Evolutionary conservation across 2,797 vertebrate species (phyloP).

Genomic region (Acomys russatus): DNA sequence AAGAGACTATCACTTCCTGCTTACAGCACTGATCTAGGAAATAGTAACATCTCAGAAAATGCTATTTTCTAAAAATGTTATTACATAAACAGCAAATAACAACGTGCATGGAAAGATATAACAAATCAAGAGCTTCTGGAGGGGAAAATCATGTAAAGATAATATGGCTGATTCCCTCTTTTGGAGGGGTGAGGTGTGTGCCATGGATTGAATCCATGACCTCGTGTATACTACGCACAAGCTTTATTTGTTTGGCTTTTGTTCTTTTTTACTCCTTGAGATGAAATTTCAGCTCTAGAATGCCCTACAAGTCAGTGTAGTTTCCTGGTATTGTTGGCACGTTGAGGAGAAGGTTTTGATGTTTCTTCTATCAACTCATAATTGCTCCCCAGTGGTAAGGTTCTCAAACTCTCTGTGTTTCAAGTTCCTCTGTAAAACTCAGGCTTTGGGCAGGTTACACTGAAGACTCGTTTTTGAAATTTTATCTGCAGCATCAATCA

Average conservation of each 20-base stretch:
- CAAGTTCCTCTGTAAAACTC: conserved; percentile 46
- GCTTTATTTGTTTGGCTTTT: neutral
- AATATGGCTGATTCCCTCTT: neutral
- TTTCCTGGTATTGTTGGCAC: neutral
- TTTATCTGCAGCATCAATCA: conserved; percentile 33
- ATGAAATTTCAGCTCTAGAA: conserved; percentile 41
- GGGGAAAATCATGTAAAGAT: conserved; percentile 36
- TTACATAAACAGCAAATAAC: conserved; percentile 23
- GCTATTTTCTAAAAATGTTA: conserved; percentile 36
- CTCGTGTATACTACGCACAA: neutral
- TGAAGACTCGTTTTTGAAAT: conserved; percentile 53
- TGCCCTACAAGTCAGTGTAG: conserved; percentile 10
- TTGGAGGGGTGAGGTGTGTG: no score
- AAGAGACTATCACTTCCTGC: neutral
- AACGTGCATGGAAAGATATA: conserved; percentile 11
- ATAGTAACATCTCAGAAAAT: neutral
- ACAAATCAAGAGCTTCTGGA: conserved; percentile 38
- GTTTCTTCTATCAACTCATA: neutral
- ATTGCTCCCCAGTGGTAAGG: neutral
- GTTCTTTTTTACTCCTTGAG: neutral
- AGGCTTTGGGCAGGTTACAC: conserved; percentile 47
- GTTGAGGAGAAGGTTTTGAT: neutral
- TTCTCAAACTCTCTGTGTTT: conserved; percentile 28
- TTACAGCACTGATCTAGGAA: neutral
- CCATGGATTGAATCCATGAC: neutral